Base-by-base conservation (phyloP, 2,113 vertebrate genomes). In the Phainopepla nitens region DNA sequence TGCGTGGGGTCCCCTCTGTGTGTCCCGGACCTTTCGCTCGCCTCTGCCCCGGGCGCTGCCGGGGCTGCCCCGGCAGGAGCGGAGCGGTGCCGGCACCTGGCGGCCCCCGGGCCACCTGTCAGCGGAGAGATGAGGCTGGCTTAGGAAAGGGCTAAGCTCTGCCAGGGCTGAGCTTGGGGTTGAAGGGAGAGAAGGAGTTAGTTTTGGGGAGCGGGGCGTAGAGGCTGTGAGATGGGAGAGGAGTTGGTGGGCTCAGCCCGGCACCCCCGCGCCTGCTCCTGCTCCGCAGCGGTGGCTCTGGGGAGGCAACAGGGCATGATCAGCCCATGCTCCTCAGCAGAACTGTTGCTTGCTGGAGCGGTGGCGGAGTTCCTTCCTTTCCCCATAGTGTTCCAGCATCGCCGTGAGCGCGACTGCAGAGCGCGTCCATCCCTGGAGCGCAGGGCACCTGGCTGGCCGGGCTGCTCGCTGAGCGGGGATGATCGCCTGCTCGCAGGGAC, bases 381-480 rank as follows among this genome's bases (percentile, higher is more conserved):
- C 24, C 24, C 4, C 21, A 0, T 1, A 6, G 20, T 49, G 22
- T 9, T 22, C 13, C 76, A 69, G 78, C 76, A 73, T 11, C 29
- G 62, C 58, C 13, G 1, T 2, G 23, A 51, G 82, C 19, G 36
- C 11, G 36, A 0, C 22, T 11, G 56, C 41, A 9, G 58, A 57
- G 25, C 10, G 29, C 11, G 62, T 27, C 85, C 71, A 5, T 88
- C 75, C 6, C 90, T 1, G 4, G 29, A 73, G 42, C 36, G 82
- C 66, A 20, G 29, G 91, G 85, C 92, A 96, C 95, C 95, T 96
- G 94, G 82, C 2, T 75, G 82, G 35, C 68, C 33, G 47, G 35
- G 71, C 13, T 36, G 85, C 35, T 58, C 22, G 1, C 15, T 13
- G 51, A 2, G 31, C 29, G 15, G 51, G 22, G 24, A 36, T 21